Evolutionary conservation across 2,888 invertebrate species (phyloP).

Genomic region (Celastrina argiolus): DNA sequence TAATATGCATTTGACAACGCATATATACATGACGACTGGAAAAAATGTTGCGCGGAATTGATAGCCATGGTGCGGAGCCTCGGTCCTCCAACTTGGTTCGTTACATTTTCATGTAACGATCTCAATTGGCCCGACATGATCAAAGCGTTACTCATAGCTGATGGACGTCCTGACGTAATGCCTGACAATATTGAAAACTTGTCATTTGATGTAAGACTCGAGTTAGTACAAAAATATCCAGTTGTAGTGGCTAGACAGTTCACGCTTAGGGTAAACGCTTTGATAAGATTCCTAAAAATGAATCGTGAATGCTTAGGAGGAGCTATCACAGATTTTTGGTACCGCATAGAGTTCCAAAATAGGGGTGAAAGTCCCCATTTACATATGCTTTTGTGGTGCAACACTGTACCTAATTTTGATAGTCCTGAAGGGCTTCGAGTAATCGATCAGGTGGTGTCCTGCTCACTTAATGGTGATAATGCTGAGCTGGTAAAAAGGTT

Average conservation of each 20-base stretch:
- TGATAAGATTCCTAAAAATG: not conserved
- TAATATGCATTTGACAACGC: slow-evolving; percentile 8
- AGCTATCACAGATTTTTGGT: slow-evolving; percentile 36
- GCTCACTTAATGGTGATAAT: slow-evolving; percentile 31
- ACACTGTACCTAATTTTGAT: slow-evolving; percentile 31
- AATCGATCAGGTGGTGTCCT: slow-evolving; percentile 38
- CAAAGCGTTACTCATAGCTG: slow-evolving; percentile 43
- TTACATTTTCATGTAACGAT: slow-evolving; percentile 40
- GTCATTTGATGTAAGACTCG: not conserved
- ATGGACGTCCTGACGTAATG: slow-evolving; percentile 31
- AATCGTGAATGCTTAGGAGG: slow-evolving; percentile 3
- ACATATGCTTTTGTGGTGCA: slow-evolving; percentile 43
- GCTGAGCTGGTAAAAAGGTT: slow-evolving; percentile 28
- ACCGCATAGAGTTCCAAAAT: slow-evolving; percentile 44
- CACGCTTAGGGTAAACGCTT: slow-evolving; percentile 1
- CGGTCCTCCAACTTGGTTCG: slow-evolving; percentile 44
- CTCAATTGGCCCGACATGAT: slow-evolving; percentile 43
- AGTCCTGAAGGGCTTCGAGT: slow-evolving; percentile 31
- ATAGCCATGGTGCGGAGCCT: slow-evolving; percentile 42
- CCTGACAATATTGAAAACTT: no score
- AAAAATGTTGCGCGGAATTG: slow-evolving; percentile 36
- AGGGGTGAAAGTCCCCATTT: slow-evolving; percentile 43
- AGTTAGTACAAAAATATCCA: slow-evolving; percentile 12
- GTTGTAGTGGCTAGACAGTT: slow-evolving; percentile 18
- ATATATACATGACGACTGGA: not conserved